Evolutionary conservation across 2,797 vertebrate genomes (phyloP), one percentile per base, ranked within the genome.

Genomic region (Cirrhinus molitorella): DNA sequence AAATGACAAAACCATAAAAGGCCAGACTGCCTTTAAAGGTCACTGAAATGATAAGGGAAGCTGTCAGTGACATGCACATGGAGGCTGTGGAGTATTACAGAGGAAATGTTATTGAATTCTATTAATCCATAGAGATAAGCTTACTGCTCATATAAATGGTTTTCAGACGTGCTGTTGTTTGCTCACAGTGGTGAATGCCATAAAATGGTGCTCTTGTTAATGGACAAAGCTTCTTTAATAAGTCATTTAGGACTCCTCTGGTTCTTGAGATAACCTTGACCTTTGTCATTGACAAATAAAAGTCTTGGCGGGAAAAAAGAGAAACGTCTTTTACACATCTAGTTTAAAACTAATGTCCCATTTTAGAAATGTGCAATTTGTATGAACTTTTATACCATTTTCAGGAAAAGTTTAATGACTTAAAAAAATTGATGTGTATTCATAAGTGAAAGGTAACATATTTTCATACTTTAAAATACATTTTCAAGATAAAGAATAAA

Each of bases 101-200:
- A 72, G 53, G 13, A 40, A 67, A 31, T 81, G 19, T 49, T 81
- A 40, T 45, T 80, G 25, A 47, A 47, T 47, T 77, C 11, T 77
- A 21, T 40, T 17, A 53, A 34, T 23, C 31, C 23, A 9, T 47
- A 6, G 53, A 57, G 21, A 74, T 74, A 57, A 55, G 49, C 31
- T 53, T 31, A 51, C 47, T 5, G 6, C 3, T 53, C 47, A 34
- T 13, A 74, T 73, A 13, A 73, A 55, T 74, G 3, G 17, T 28
- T 51, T 28, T 16, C n/a, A 51, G 7, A 31, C 23, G 21, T 72
- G 16, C 9, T 72, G 25, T 73, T n/a, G 19, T 53, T 51, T 53
- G 19, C 5, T 51, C 49, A 53, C 71, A 34, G 9, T 34, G 34
- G 49, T n/a, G 28, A 73, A 53, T 73, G 49, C 5, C 71, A 53